These are phyloP conservation scores for Anoncus sp. DNA, from an alignment of 2,888 invertebrate species.

Conservation along the genomic window DNA sequence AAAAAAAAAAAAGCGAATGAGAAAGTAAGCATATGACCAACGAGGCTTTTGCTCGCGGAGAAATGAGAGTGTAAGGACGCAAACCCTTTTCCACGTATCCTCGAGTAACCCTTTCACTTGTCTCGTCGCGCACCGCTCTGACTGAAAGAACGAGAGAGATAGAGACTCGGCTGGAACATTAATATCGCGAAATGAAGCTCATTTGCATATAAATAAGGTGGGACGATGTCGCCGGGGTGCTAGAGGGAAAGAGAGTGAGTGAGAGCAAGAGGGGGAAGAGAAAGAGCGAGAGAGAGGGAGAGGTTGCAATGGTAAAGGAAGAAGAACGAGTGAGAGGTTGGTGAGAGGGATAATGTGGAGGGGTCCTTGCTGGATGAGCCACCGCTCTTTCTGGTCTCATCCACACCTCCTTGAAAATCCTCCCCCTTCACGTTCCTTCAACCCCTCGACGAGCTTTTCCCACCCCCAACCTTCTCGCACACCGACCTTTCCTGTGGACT, in stretches of 20 bases:
- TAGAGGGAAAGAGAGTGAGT: constrained; percentile 69
- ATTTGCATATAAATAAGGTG: constrained; percentile 95
- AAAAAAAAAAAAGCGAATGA: constrained; percentile 31
- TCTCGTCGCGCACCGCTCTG: constrained; percentile 40
- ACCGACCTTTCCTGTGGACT: constrained; percentile 77
- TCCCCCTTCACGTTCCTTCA: constrained; percentile 26
- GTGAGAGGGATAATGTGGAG: constrained; percentile 69
- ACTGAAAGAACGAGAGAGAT: constrained; percentile 56
- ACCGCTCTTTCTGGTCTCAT: constrained; percentile 51
- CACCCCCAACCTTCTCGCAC: no score
- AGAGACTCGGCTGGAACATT: constrained; percentile 85
- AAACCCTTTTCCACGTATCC: constrained; percentile 80
- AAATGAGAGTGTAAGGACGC: constrained; percentile 63
- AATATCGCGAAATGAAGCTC: constrained; percentile 96
- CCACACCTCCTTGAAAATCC: constrained; percentile 33
- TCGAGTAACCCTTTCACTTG: constrained; percentile 68
- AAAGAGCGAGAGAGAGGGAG: constrained; percentile 69
- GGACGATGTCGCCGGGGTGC: constrained; percentile 76
- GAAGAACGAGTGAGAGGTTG: constrained; percentile 71
- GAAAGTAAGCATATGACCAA: constrained; percentile 79
- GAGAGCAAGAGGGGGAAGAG: no score
- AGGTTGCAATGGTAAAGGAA: constrained; percentile 63
- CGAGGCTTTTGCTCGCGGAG: constrained; percentile 30
- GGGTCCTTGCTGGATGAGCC: constrained; percentile 64
- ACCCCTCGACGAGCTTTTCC: constrained; percentile 44